Evolutionary conservation across 2,113 vertebrate genomes (phyloP).

Genomic region (Neolamprologus modestus): DNA sequence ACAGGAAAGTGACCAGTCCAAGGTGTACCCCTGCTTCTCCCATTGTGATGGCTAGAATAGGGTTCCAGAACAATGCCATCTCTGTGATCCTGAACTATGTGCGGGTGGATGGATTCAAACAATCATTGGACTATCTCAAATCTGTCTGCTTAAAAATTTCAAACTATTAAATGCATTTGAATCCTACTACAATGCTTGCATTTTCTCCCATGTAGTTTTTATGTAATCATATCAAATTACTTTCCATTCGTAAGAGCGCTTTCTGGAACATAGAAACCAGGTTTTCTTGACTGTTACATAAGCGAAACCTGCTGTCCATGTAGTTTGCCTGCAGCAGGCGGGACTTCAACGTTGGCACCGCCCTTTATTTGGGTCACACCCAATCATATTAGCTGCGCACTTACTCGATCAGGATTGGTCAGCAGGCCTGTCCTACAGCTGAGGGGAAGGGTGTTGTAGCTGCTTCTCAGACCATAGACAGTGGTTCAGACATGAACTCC

Average conservation of each 20-base stretch:
- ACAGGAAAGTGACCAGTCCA: neutral
- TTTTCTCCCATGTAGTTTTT: neutral
- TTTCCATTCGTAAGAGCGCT: neutral
- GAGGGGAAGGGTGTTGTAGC: neutral
- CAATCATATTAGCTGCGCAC: neutral
- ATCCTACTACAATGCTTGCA: neutral
- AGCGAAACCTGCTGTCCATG: rapidly evolving
- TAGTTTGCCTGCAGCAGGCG: neutral
- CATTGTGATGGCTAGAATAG: neutral
- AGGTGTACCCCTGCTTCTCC: neutral
- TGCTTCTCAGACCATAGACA: neutral
- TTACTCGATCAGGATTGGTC: conserved; percentile 13
- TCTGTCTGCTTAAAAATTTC: neutral
- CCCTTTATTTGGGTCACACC: neutral
- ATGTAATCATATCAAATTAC: rapidly evolving
- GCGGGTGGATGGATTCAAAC: neutral
- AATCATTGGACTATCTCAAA: neutral
- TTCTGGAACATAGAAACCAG: neutral
- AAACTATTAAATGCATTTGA: neutral
- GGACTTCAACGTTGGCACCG: neutral
- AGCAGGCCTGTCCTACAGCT: neutral
- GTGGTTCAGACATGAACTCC: conserved; percentile 79
- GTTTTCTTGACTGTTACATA: neutral
- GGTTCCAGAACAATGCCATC: neutral
- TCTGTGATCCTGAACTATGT: neutral